These are phyloP conservation scores for Drosophila pseudoobscura DNA, from an alignment of 1,140 invertebrate genomes.

Conservation along the genomic window DNA sequence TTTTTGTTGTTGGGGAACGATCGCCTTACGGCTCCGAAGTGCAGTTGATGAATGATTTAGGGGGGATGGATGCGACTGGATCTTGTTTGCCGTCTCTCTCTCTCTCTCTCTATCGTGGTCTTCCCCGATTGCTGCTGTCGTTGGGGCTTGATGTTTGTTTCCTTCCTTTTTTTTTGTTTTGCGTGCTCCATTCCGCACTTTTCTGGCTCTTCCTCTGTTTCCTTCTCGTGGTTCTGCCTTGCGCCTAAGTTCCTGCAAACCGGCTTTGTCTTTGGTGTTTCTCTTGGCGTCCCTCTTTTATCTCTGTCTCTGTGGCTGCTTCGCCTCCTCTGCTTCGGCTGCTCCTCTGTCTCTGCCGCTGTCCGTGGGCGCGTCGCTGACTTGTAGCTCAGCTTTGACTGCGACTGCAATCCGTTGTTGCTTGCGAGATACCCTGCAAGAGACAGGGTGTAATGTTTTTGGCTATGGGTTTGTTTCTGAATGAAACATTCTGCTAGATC, in stretches of 20 bases:
- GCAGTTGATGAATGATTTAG: constrained; percentile 75
- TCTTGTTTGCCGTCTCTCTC: constrained; percentile 38
- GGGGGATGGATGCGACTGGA: constrained; percentile 50
- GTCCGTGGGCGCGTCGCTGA: constrained; percentile 71
- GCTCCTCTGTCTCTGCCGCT: constrained; percentile 25
- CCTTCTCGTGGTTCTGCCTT: not conserved
- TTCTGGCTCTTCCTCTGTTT: not conserved
- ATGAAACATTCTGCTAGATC: no score
- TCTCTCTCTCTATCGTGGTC: constrained; percentile 9
- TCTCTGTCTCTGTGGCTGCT: constrained; percentile 17
- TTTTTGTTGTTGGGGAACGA: constrained; percentile 7
- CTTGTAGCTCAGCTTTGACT: constrained; percentile 37
- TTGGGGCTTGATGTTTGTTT: constrained; percentile 75
- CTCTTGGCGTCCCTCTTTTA: constrained; percentile 31
- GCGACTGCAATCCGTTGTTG: constrained; percentile 28
- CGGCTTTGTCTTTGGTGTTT: constrained; percentile 41
- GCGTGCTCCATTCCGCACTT: constrained; percentile 27
- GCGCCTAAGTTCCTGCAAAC: constrained; percentile 71
- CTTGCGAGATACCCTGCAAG: constrained; percentile 13
- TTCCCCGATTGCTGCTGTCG: constrained; percentile 39
- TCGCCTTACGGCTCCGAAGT: constrained; percentile 72
- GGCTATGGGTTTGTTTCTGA: not conserved
- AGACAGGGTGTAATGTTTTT: not conserved
- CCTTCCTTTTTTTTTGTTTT: constrained; percentile 71
- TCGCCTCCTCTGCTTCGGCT: constrained; percentile 3